Percentiles rank a stretch among this genome's conserved stretches.
Conservation (phyloP, 2,113 vertebrate genomes). For the Cynoglossus semilaevis region DNA sequence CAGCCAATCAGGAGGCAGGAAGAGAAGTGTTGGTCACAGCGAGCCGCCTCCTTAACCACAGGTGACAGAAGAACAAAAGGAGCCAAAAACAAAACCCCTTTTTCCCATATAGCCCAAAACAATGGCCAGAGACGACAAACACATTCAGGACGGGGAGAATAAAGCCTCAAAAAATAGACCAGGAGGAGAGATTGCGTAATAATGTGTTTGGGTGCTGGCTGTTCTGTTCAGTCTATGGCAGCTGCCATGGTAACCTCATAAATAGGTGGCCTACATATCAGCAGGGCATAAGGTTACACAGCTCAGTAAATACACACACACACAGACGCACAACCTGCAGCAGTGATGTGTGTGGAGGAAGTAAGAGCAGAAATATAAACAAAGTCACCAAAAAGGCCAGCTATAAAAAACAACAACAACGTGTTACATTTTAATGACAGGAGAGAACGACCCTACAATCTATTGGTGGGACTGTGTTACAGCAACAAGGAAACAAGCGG, state of each 20-base stretch:
- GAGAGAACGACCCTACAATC: no score
- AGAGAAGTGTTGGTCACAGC: conserved; percentile 32
- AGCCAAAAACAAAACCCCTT: conserved; percentile 7
- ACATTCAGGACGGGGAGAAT: neutral
- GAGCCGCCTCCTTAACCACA: conserved; percentile 29
- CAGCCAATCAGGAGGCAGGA: conserved; percentile 52
- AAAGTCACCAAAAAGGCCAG: neutral
- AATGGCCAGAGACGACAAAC: neutral
- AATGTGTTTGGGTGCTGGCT: conserved; percentile 49
- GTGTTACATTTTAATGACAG: no score
- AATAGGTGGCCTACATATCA: conserved; percentile 68
- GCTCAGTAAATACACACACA: conserved; percentile 64
- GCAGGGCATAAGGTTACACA: conserved; percentile 66
- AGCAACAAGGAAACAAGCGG: no score
- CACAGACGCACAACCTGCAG: conserved; percentile 42
- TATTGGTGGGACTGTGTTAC: no score
- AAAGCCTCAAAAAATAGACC: conserved; percentile 1
- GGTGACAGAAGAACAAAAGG: conserved; percentile 41
- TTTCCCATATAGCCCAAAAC: neutral
- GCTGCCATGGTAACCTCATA: conserved; percentile 72
- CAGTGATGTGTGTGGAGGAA: conserved; percentile 6
- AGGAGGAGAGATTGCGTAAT: conserved; percentile 32
- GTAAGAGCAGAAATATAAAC: conserved; percentile 16
- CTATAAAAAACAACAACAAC: no score
- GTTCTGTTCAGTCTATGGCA: conserved; percentile 39